These are phyloP conservation scores for Ctenomys sociabilis DNA, from an alignment of 2,113 vertebrate genomes.

Conservation along the genomic window DNA sequence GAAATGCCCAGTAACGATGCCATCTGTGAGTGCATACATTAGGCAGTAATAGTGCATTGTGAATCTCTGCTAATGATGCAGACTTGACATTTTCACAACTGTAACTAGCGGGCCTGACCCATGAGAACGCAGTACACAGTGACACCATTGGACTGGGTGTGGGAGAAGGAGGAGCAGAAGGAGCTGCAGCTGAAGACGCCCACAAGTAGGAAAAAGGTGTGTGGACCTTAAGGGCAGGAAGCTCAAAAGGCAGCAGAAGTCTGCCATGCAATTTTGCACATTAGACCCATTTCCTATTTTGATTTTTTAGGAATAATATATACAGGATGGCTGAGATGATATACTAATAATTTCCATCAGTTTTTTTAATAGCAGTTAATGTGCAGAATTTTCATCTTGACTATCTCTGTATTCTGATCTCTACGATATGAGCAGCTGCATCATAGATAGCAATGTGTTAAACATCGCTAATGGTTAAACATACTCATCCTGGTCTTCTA, in stretches of 20 bases:
- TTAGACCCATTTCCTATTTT: background rate
- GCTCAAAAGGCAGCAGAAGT: background rate
- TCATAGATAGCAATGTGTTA: no score
- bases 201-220: background rate
- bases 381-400: no score
- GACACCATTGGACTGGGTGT: background rate
- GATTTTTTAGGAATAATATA: background rate
- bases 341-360: no score
- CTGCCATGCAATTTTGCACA: background rate
- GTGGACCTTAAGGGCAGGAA: background rate
- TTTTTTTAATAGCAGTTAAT: no score
- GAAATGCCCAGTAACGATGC: conserved; percentile 29
- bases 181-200: background rate
- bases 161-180: background rate
- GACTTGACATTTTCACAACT: conserved; percentile 25
- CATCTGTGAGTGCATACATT: conserved; percentile 65
- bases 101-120: conserved; percentile 55
- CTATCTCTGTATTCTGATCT: no score
- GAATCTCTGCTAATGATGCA: conserved; percentile 64
- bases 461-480: no score
- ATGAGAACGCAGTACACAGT: background rate
- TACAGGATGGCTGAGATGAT: no score
- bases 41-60: conserved; percentile 52
- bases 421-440: no score
- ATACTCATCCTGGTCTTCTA: no score